Evolutionary conservation across 2,888 invertebrate species (phyloP), one percentile per base, ranked within the genome.

Genomic region (Timandra comae): DNA sequence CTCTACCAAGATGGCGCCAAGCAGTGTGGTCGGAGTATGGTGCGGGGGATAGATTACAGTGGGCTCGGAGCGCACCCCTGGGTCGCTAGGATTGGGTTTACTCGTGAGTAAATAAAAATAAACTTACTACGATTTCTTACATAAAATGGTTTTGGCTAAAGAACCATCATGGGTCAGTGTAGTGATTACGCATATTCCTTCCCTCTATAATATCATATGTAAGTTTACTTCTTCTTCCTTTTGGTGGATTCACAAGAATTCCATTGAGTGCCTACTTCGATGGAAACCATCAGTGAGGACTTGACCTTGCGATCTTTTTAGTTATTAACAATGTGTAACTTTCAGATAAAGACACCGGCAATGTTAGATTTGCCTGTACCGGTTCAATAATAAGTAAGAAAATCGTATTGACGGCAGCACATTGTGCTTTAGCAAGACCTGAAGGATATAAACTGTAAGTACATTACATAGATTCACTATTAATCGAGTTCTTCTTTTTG

Each of bases 371-470:
- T 66, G 92, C 93, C 1, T 94, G 94, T 60, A 90, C 90, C 27
- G 94, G 94, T 2, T 91, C 92, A 0, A 91, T 94, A 10, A 88
- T 94, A 32, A 82, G 87, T 1, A 85, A 82, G 37, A 78, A 87
- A 22, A 78, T 90, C 1, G 86, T 94, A 22, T 66, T 94, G 20
- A 93, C 93, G 0, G 93, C 94, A 0, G 93, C 93, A 0, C 93
- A 93, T 56, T 94, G 94, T 61, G 93, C 93, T 1, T 66, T 93
- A 31, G 93, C 93, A 0, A 92, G 91, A 62, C 91, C 92, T 6
- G 90, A 91, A 30, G 91, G 91, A 49, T 93, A 91, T 60, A 90
- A 92, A 71, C 68, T 94, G 93, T 93, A 78, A 88, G 90, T 87
- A 7, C 20, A 26, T 16, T 16, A 6, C n/a, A n/a, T n/a, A n/a